Conservation (phyloP, 2,113 vertebrate genomes). For the Meleagris gallopavo region DNA sequence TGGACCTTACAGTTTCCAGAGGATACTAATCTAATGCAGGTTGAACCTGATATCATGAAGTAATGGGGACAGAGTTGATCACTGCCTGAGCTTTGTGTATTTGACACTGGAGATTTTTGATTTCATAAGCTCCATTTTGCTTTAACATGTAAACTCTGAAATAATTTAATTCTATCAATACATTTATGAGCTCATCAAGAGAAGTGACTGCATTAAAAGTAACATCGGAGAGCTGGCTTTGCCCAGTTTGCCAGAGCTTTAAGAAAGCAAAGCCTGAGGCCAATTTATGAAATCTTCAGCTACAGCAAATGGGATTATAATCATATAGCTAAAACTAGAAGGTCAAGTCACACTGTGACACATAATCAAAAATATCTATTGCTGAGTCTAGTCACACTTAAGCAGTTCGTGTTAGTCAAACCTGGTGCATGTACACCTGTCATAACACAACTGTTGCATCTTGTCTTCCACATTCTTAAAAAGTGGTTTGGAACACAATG, state of each 20-base stretch:
- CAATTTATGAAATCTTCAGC: neutral
- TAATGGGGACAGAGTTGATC: neutral
- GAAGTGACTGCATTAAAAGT: neutral
- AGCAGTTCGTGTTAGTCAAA: neutral
- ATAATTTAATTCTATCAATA: neutral
- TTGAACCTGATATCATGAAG: neutral
- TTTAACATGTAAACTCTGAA: neutral
- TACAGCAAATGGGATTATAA: neutral
- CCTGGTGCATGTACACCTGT: neutral
- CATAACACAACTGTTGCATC: neutral
- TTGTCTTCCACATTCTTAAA: neutral
- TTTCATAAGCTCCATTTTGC: neutral
- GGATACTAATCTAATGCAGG: neutral
- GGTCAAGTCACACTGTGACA: neutral
- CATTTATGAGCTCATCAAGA: neutral
- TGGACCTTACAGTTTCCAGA: neutral
- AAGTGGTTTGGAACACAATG: neutral
- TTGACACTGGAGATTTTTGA: neutral
- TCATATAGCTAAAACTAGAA: neutral
- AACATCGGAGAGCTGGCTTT: neutral
- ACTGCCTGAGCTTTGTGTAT: neutral
- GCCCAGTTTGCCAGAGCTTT: neutral
- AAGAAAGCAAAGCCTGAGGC: neutral
- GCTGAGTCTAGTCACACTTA: neutral
- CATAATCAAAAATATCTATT: neutral